phyloP scores from a whole-genome alignment of 2,888 invertebrate species.

The Anoplius nigerrimus region DNA sequence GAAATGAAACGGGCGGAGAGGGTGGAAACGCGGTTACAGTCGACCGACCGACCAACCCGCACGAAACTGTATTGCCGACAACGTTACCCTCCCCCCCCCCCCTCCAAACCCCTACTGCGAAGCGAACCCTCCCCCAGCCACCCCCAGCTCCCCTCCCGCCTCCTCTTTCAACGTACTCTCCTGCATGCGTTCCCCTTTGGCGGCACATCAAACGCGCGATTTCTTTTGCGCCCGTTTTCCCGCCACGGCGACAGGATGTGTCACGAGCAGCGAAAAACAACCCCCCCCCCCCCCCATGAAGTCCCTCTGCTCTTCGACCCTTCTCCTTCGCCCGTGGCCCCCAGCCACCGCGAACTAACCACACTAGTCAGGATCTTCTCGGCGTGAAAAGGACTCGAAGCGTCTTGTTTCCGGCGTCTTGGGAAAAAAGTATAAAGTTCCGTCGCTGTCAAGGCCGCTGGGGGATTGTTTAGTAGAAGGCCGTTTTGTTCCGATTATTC shows the following conservation, averaged over 20 bases:
- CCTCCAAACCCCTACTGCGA: conserved; percentile 10
- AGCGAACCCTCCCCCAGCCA: conserved; percentile 27
- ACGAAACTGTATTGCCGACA: conserved; percentile 52
- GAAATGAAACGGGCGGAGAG: conserved; percentile 9
- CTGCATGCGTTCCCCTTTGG: conserved; percentile 63
- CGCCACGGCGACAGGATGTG: conserved; percentile 56
- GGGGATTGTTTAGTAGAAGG: no score
- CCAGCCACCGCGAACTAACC: no score
- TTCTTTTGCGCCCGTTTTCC: conserved; percentile 65
- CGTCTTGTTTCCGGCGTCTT: no score
- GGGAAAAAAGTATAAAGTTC: no score
- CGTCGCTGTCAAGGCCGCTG: no score
- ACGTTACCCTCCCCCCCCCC: conserved; percentile 42
- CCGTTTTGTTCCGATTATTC: no score
- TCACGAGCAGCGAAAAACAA: conserved; percentile 61
- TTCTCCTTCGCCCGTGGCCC: not conserved
- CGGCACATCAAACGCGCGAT: conserved; percentile 72
- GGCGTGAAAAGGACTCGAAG: no score
- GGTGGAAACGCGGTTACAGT: conserved; percentile 48
- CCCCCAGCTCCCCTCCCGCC: conserved; percentile 18
- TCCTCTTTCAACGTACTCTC: conserved; percentile 20
- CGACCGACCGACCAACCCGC: conserved; percentile 48
- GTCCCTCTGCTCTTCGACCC: not conserved
- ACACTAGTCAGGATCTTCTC: no score
- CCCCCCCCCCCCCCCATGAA: no score